A percentile compares a stretch with the other conserved stretches of the same genome.
These are phyloP conservation scores for Dilophus febrilis DNA, from an alignment of 2,888 invertebrate species.

Conservation along the genomic window DNA sequence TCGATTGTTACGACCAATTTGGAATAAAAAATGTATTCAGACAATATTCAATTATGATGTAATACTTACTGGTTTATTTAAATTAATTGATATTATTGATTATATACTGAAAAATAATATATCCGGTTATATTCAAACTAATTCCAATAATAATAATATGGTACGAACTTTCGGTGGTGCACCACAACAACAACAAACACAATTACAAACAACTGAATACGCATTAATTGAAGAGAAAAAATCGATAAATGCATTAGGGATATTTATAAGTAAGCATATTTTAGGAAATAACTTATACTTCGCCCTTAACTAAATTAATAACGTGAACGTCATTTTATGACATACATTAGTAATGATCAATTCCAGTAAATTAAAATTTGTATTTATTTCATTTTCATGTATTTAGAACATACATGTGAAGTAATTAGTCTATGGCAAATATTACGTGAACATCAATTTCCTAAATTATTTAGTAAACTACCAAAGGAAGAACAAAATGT, in stretches of 20 bases:
- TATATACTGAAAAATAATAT: no score
- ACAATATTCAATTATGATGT: slow-evolving; percentile 12
- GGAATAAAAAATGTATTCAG: slow-evolving; percentile 64
- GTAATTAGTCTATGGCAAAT: slow-evolving; percentile 87
- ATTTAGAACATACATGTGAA: slow-evolving; percentile 58
- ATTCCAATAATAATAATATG: no score
- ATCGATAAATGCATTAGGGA: slow-evolving; percentile 58
- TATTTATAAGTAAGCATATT: slow-evolving; percentile 40
- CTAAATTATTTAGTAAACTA: slow-evolving; percentile 6
- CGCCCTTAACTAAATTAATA: no score
- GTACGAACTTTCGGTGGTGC: not conserved
- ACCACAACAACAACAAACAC: not conserved
- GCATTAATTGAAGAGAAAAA: slow-evolving; percentile 50
- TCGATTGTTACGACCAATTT: slow-evolving; percentile 73
- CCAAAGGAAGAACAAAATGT: slow-evolving; percentile 5
- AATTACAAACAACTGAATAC: slow-evolving; percentile 24
- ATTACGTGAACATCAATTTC: slow-evolving; percentile 76
- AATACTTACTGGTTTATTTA: no score
- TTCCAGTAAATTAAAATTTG: slow-evolving; percentile 1
- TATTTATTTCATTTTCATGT: not conserved
- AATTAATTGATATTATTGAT: no score
- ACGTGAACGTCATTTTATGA: no score
- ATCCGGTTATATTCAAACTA: no score
- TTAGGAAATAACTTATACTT: no score
- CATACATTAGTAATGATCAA: no score